These are phyloP conservation scores for Cetonia aurata DNA, from an alignment of 2,888 invertebrate genomes.

Conservation along the genomic window DNA sequence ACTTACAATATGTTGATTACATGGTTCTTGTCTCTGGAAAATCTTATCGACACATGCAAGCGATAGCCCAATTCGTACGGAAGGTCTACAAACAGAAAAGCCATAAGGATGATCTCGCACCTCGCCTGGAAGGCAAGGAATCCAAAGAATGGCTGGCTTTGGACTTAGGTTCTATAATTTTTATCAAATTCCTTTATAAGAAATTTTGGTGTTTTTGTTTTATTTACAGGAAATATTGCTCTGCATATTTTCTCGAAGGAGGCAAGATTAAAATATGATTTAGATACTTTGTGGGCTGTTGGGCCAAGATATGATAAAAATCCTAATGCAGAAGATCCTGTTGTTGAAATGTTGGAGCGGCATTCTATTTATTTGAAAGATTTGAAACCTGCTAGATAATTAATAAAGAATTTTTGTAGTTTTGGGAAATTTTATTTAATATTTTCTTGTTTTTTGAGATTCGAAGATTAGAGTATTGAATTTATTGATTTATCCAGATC, in stretches of 20 bases:
- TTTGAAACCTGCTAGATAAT: constrained; percentile 70
- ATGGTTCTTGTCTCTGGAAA: constrained; percentile 84
- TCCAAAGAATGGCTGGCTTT: constrained; percentile 89
- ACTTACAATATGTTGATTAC: constrained; percentile 85
- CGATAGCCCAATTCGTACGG: constrained; percentile 80
- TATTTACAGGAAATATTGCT: constrained; percentile 85
- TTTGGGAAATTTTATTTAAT: too few relatives aligned
- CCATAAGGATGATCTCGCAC: constrained; percentile 72
- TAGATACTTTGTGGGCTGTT: constrained; percentile 92
- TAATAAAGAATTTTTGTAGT: not conserved
- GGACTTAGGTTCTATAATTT: constrained; percentile 79
- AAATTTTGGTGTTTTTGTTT: not conserved
- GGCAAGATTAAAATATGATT: constrained; percentile 81
- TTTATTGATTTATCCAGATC: too few relatives aligned
- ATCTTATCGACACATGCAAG: constrained; percentile 80
- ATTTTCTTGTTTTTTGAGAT: too few relatives aligned
- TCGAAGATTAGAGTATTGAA: too few relatives aligned
- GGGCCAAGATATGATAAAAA: constrained; percentile 85
- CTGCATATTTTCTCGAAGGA: constrained; percentile 86
- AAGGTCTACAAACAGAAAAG: constrained; percentile 83
- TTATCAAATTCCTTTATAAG: not conserved
- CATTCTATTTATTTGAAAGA: constrained; percentile 76
- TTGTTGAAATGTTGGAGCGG: constrained; percentile 75
- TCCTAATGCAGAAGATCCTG: constrained; percentile 72
- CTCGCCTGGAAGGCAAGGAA: constrained; percentile 82